Conservation (phyloP, 2,113 vertebrate genomes). For the Syngnathus scovelli region DNA sequence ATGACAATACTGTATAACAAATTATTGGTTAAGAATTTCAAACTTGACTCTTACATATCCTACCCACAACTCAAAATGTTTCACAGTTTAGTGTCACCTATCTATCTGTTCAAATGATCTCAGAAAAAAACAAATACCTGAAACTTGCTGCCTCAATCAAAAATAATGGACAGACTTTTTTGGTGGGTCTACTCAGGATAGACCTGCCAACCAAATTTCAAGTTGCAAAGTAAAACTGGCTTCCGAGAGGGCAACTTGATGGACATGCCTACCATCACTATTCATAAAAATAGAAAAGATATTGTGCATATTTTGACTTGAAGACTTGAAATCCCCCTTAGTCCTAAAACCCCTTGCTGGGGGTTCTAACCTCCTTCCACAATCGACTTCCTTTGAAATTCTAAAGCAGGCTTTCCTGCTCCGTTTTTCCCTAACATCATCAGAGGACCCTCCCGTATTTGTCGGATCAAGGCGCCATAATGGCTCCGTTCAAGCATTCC, state of each 20-base stretch:
- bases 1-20: too few species aligned
- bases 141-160: too few species aligned
- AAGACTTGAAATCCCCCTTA: neutral
- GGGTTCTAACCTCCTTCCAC: neutral
- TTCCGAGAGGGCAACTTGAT: neutral
- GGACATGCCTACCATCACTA: neutral
- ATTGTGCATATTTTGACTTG: neutral
- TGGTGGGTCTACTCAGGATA: neutral
- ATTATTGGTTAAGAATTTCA: too few species aligned
- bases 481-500: constrained; percentile 57
- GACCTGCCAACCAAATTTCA: neutral
- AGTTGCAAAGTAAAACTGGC: neutral
- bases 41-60: too few species aligned
- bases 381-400: constrained; percentile 10
- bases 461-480: constrained; percentile 44
- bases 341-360: neutral
- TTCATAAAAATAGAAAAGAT: neutral
- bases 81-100: too few species aligned
- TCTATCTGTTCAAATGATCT: too few species aligned
- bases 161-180: neutral
- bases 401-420: constrained; percentile 8
- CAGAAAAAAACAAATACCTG: too few species aligned
- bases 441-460: constrained; percentile 33
- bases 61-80: too few species aligned
- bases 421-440: constrained; percentile 21